Evolutionary conservation across 1,140 invertebrate species (phyloP), one percentile per base, ranked within the genome.

Genomic region (Zaprionus davidi): DNA sequence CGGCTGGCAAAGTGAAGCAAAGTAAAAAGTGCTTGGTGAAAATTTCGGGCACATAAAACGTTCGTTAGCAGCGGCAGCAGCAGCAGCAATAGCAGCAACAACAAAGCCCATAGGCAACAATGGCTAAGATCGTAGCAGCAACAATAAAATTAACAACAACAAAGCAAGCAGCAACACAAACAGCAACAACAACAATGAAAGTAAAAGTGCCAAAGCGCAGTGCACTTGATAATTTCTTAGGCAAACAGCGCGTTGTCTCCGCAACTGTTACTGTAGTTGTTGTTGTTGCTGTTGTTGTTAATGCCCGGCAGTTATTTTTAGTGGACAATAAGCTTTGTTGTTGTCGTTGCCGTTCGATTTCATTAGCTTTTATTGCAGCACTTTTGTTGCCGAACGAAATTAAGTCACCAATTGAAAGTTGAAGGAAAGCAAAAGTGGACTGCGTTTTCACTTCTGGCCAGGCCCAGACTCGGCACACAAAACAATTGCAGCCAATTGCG

Each of bases 151-250:
- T 55, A 63, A 74, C 77, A 82, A 41, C 46, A 66, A 41, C 58
- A 36, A 74, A 34, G 31, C 38, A 63, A 34, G 31, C 44, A 71
- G 5, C 64, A 60, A 2, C n/a, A n/a, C n/a, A n/a, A n/a, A n/a
- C 38, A 24, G 62, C 49, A 74, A 24, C 64, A 63, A 74, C 77
- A 81, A 86, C 82, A 86, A 81, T 90, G 86, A 88, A 88, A 88
- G 85, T 88, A 88, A 88, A 88, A 88, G 85, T 90, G 78, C 26
- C 76, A 81, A 78, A 81, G 76, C 68, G 3, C 65, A 64, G 57
- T 81, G 85, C 86, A 88, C 85, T 88, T 88, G 86, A 88, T 88
- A 88, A 88, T 88, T 88, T 90, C 86, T 90, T 90, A 67, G 51
- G 81, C 81, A 85, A 79, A 59, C 67, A 31, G 24, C 36, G 55